Evolutionary conservation across 2,113 vertebrate genomes (phyloP), one percentile per base, ranked within the genome.

Genomic region (Ictalurus punctatus): DNA sequence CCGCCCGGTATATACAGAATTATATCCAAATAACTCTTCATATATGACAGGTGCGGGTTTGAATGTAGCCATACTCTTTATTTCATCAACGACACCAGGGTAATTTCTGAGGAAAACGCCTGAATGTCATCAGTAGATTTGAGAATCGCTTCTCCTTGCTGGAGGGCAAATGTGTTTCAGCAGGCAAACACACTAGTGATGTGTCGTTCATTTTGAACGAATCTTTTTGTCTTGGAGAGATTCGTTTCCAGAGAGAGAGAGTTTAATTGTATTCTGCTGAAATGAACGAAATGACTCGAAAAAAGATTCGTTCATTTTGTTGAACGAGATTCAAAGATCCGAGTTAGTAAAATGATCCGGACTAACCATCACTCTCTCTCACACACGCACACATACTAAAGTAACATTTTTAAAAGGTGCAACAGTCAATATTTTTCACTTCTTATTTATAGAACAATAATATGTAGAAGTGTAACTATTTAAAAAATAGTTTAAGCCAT

Each of bases 91-190:
- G 54, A 14, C 10, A 1, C 9, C 3, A 5, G 1, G 48, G 37
- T 48, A 14, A 48, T 48, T 48, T 48, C 14, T 30, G 19, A 9
- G 7, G 52, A 48, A 61, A 48, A 10, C 13, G 12, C 40, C 44
- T 67, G 44, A 81, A 80, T 81, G 86, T 81, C 86, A 82, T 37
- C 61, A 12, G 58, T 61, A n/a, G 54, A 13, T 44, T 61, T 19
- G 71, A 40, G 52, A 61, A 59, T 6, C 56, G 84, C 69, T 25
- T 48, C 83, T 63, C 37, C 16, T 67, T 25, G 56, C 67, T 37
- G 78, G 78, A 87, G 86, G 86, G 48, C 78, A 13, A 71, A 58
- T 19, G 30, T 87, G 76, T 67, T 17, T 65, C 69, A 16, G 23
- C 84, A 86, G 85, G 27, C 56, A 69, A n/a, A 63, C 69, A 27